A percentile compares a stretch with the other conserved stretches of the same genome.
Conservation (phyloP, 2,113 vertebrate genomes). For the Tonatia bakeri region DNA sequence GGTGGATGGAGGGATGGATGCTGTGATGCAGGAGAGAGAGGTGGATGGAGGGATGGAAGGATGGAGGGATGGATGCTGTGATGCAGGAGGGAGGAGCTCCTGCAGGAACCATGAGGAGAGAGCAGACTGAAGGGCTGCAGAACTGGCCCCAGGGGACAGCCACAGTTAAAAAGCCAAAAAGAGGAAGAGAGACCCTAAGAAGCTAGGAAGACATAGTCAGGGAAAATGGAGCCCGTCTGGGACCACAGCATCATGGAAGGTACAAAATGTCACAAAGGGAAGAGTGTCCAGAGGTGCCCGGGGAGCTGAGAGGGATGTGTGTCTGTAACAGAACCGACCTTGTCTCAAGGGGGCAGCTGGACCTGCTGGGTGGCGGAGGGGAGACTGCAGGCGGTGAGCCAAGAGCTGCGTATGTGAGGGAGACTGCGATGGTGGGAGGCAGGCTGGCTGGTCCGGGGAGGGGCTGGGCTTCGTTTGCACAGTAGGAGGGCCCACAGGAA, state of each 20-base stretch:
- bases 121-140: neutral
- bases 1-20: neutral
- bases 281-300: neutral
- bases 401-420: neutral
- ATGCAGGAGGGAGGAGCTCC: neutral
- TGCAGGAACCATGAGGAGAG: neutral
- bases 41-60: neutral
- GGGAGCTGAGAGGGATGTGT: neutral
- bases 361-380: neutral
- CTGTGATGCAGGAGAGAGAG: neutral
- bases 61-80: neutral
- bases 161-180: neutral
- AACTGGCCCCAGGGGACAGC: neutral
- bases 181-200: neutral
- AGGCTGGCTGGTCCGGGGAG: fast-evolving
- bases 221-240: neutral
- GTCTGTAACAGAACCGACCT: neutral
- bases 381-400: fast-evolving
- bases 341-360: neutral
- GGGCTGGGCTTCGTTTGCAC: neutral
- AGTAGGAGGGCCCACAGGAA: neutral
- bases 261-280: neutral
- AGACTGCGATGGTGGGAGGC: neutral
- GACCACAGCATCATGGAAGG: fast-evolving
- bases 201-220: neutral